phyloP scores from a whole-genome alignment of 2,797 vertebrate species.

The Simalia tracyae region DNA sequence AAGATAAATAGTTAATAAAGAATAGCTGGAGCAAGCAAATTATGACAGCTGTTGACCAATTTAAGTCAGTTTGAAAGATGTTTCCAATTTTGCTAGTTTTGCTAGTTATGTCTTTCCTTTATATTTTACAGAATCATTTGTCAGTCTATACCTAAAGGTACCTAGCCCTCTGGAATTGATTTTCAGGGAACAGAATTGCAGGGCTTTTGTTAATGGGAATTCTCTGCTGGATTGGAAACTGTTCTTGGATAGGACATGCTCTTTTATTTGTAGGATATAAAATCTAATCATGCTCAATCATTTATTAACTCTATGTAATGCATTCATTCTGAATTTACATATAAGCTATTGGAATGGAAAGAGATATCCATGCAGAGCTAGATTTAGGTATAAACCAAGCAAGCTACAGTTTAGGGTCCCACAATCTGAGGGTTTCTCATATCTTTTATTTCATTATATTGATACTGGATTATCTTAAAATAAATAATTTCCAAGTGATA shows the following conservation, averaged over 20 bases:
- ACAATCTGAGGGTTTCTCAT: background rate
- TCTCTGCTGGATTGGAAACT: background rate
- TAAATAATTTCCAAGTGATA: background rate
- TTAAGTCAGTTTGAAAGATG: background rate
- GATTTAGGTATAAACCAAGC: background rate
- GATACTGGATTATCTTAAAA: background rate
- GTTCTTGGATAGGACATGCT: background rate
- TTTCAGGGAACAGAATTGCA: background rate
- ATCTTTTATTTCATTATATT: background rate
- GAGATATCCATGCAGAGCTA: background rate
- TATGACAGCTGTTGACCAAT: background rate
- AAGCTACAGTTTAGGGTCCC: background rate
- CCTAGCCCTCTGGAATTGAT: background rate
- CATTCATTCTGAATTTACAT: background rate
- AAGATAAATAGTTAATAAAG: background rate
- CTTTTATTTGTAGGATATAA: background rate
- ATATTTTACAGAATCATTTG: background rate
- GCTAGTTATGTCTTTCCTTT: background rate
- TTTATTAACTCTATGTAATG: background rate
- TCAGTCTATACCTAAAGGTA: background rate
- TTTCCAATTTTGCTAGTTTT: background rate
- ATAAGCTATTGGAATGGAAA: background rate
- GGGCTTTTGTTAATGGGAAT: background rate
- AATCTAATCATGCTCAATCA: background rate
- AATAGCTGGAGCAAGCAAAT: background rate